Conservation (phyloP, 2,113 vertebrate species). For the Ctenomys sociabilis region DNA sequence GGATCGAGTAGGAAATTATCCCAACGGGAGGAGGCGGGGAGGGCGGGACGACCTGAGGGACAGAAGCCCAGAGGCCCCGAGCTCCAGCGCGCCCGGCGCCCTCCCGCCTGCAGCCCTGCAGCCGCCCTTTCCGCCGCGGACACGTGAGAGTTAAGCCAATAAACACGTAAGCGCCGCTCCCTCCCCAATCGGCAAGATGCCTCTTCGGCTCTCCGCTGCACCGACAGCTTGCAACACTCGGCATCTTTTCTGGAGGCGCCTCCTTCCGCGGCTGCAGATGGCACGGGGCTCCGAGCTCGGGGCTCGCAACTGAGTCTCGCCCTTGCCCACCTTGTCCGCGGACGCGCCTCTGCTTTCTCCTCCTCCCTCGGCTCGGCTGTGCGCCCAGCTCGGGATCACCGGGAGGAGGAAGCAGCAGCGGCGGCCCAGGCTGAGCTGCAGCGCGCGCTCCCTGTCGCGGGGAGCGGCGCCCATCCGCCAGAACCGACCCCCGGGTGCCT, state of each 20-base stretch:
- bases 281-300: slow-evolving; percentile 69
- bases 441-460: slow-evolving; percentile 41
- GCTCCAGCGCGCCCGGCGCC: neutral
- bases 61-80: neutral
- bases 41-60: neutral
- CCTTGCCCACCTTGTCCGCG: slow-evolving; percentile 45
- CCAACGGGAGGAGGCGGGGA: neutral
- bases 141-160: slow-evolving; percentile 88
- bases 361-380: slow-evolving; percentile 65
- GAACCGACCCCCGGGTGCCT: slow-evolving; percentile 62
- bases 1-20: neutral
- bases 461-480: slow-evolving; percentile 46
- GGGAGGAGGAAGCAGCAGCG: slow-evolving; percentile 58
- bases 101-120: slow-evolving; percentile 24
- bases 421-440: slow-evolving; percentile 64
- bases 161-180: slow-evolving; percentile 88
- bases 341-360: slow-evolving; percentile 60
- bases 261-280: slow-evolving; percentile 79
- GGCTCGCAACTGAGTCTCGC: slow-evolving; percentile 66
- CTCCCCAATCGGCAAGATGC: slow-evolving; percentile 86
- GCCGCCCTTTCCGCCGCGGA: slow-evolving; percentile 78
- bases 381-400: slow-evolving; percentile 59
- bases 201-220: slow-evolving; percentile 84
- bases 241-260: slow-evolving; percentile 85
- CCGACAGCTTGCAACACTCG: slow-evolving; percentile 82